Base-by-base conservation (phyloP, 2,797 vertebrate genomes). In the Naso thynnoides region DNA sequence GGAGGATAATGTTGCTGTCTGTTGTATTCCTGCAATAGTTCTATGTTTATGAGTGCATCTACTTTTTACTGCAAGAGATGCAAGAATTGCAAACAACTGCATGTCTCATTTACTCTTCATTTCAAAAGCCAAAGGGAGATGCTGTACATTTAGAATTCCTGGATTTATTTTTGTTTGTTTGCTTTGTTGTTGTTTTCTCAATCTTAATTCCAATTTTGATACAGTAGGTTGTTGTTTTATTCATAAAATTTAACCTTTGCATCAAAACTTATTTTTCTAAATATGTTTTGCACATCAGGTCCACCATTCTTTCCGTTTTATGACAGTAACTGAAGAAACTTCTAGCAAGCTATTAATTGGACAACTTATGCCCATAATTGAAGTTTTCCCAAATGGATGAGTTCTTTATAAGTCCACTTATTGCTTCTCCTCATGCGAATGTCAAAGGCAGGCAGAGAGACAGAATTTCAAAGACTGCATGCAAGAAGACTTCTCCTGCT, bases 401-500 rank as follows among this genome's bases (percentile, higher is more conserved):
- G 41, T 70, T 50, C 58, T 69, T 76, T 70, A 9, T n/a, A 56
- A 41, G 76, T 67, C 18, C 53, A 65, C n/a, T 15, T 33, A 3
- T 9, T 65, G 19, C 29, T 63, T 77, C 50, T 73, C 27, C 23
- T 62, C 26, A 18, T 24, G 26, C 11, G 4, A 36, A 67, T 52
- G 55, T 63, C 54, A 66, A 45, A 65, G n/a, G 39, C 38, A 78
- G 61, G 4, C 27, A 80, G 31, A 60, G 14, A 39, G 60, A 70
- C 15, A 55, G 4, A 11, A 75, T 70, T 82, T 82, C 27, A 69
- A 76, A 71, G 67, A 39, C 54, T 47, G 41, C 1, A 6, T 57
- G 14, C 64, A 49, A 70, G 60, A 50, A 63, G 63, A 72, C 52
- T 57, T 70, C 52, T 68, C 26, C 48, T 78, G 39, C 69, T 76